Evolutionary conservation across 1,140 invertebrate genomes (phyloP), one percentile per base, ranked within the genome.

Genomic region (Conus ventricosus): DNA sequence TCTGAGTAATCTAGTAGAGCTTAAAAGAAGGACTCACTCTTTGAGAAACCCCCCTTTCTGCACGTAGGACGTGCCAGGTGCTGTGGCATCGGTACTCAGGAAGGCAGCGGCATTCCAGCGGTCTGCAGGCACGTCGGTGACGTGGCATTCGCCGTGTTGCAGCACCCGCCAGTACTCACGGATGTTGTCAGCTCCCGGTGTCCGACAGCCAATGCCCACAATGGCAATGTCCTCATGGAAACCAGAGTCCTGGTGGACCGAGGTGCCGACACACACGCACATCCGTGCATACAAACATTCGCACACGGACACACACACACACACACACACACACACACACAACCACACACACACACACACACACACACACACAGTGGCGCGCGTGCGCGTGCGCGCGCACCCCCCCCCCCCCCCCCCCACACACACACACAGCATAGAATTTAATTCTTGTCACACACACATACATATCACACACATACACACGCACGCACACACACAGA

Each of bases 101-200:
- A 91, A 91, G 0, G 88, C 89, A 51, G 89, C 88, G 23, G 85
- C 51, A 71, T 91, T 91, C 90, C 91, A 92, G 76, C 91, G 86
- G 4, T 90, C 83, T 39, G 81, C 67, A 7, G 90, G 90, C 4
- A 91, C 81, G 6, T 88, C 87, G 4, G 54, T 87, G 4, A 92
- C 87, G 60, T 89, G 86, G 25, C 89, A 87, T 71, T 90, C 88
- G 75, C 91, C 90, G 23, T 91, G 84, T 85, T 78, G n/a, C 6
- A 92, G 85, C 20, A 89, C 6, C 10, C 81, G 27, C 90, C 91
- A 91, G 54, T 87, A 91, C 54, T 91, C 87, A 10, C 88, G 85
- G 25, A 88, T 71, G 82, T 90, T 87, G 25, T 88, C 76, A 5
- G 91, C 89, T 7, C 91, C 91, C 11, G 92, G 90, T 80, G 91